Evolutionary conservation across 2,888 invertebrate species (phyloP).

Genomic region (Drosophila picticornis): DNA sequence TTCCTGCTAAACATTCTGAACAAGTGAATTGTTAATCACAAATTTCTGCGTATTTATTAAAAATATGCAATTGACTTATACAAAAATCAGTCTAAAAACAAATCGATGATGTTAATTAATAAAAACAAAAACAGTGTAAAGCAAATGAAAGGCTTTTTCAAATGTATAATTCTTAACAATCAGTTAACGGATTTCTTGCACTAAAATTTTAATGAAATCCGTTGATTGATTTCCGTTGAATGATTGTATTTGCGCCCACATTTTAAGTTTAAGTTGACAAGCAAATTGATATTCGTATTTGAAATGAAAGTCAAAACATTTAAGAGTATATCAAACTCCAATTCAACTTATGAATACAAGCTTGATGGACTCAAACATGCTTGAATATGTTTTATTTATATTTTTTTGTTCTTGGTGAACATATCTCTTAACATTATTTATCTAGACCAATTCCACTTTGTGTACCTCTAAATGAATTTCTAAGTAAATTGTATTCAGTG

Average conservation of each 20-base stretch:
- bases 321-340: neutral
- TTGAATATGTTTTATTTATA: neutral
- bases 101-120: neutral
- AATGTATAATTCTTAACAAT: neutral
- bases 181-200: neutral
- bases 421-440: slow-evolving; percentile 30
- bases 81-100: neutral
- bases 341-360: neutral
- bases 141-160: neutral
- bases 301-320: neutral
- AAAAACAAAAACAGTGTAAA: neutral
- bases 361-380: neutral
- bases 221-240: slow-evolving; percentile 1
- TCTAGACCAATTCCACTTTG: slow-evolving; percentile 9
- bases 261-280: neutral
- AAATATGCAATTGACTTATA: neutral
- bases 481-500: slow-evolving; percentile 33
- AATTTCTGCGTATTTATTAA: neutral
- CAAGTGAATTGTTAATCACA: neutral
- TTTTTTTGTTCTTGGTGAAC: neutral
- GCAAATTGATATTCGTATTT: neutral
- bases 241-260: neutral
- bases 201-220: neutral
- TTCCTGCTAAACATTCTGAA: slow-evolving; percentile 1
- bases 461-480: slow-evolving; percentile 33